Base-by-base conservation (phyloP, 2,888 invertebrate genomes). In the Polydrusus cervinus region DNA sequence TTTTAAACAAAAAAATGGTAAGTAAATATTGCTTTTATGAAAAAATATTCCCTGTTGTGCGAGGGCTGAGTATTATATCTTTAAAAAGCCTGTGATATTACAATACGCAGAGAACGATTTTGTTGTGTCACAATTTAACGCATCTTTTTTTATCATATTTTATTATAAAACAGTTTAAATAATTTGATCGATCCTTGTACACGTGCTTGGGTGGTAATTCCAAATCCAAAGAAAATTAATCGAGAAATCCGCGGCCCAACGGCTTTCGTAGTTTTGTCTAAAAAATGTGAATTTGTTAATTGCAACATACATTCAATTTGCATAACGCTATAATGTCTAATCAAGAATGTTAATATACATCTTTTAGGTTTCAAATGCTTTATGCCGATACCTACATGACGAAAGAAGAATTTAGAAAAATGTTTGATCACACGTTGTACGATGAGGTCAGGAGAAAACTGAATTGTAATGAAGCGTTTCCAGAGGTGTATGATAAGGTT, bases 311-410 rank as follows among this genome's bases (percentile, higher is more conserved):
- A 30, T 14, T 34, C 20, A 53, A 70, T 74, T 74, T 74, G 70
- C 74, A 74, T 74, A 74, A 16, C n/a, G 14, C 49, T 51, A 49
- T 38, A n/a, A 61, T 43, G 57, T 40, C 16, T 25, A 53, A 47
- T 34, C 20, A 53, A 11, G 38, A 49, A 25, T 14, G 8, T 34
- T 18, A 30, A 34, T 51, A 10, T 34, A 47, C 13, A 10, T 77
- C 71, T 79, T 74, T 75, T 76, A 92, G 92, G 10, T 95, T 93
- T 86, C 95, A 95, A 87, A 95, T 95, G 95, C 87, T 95, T 43
- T 95, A 95, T 85, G 95, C 94, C 0, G 95, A 95, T 83, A 94
- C 94, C 0, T 95, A 92, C 86, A 91, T 93, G 80, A 93, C 92
- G 0, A 85, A 87, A 20, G 91, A 92, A 9, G 95, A 96, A 86